Conservation (phyloP, 2,113 vertebrate genomes). For the Spheniscus mendiculus region DNA sequence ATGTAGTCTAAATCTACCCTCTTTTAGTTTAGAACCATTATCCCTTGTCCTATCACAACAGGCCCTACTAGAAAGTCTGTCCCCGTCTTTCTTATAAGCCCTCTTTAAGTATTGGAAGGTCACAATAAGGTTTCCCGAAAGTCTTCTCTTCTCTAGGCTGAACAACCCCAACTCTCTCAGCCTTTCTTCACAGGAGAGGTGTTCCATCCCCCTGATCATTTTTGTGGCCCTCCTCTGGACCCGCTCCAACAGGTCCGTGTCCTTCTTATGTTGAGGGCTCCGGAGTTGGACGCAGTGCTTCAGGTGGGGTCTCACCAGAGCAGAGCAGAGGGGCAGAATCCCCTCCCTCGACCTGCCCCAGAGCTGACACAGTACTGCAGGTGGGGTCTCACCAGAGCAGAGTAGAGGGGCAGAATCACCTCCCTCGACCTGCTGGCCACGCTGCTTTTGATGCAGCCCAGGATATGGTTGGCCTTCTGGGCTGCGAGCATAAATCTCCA, state of each 20-base stretch:
- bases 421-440: neutral
- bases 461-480: neutral
- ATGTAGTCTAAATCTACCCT: neutral
- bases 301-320: neutral
- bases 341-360: neutral
- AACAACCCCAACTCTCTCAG: neutral
- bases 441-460: neutral
- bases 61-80: neutral
- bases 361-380: neutral
- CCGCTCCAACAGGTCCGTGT: neutral
- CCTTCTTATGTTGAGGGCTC: neutral
- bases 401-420: neutral
- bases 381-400: neutral
- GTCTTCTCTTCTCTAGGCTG: neutral
- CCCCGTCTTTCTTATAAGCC: neutral
- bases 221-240: neutral
- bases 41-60: neutral
- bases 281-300: neutral
- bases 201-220: no score
- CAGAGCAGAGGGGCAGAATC: neutral
- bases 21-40: neutral
- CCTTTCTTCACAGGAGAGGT: neutral
- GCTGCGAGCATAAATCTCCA: neutral
- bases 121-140: neutral
- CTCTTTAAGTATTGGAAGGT: neutral